Conservation (phyloP, 1,140 invertebrate genomes). For the Leptinotarsa texana region DNA sequence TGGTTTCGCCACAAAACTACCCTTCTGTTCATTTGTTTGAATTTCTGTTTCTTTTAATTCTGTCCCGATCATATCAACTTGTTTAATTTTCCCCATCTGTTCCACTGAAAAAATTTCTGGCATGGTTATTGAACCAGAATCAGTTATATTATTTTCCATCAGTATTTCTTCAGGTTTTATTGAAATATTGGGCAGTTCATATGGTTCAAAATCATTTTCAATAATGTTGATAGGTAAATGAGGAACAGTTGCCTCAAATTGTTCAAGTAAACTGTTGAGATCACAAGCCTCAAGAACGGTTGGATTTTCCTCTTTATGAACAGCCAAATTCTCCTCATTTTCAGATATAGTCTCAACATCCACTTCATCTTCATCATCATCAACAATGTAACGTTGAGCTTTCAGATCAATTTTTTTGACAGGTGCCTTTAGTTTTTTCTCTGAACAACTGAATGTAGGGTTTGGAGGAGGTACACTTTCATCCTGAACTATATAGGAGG, state of each 20-base stretch:
- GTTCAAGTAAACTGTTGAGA: constrained; percentile 58
- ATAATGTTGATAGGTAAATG: constrained; percentile 12
- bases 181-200: background rate
- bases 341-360: constrained; percentile 52
- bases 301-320: constrained; percentile 31
- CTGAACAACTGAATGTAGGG: too few relatives aligned
- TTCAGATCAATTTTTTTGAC: constrained; percentile 50
- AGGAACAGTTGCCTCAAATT: constrained; percentile 58
- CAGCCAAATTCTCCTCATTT: background rate
- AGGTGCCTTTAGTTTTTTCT: constrained; percentile 32
- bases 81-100: background rate
- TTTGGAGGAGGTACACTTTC: background rate
- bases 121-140: background rate
- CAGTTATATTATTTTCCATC: background rate
- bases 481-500: background rate
- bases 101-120: background rate
- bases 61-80: background rate
- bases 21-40: too few relatives aligned
- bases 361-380: constrained; percentile 38
- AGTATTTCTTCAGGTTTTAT: background rate
- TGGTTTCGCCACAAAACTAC: too few relatives aligned
- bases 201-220: background rate
- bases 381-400: constrained; percentile 46
- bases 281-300: constrained; percentile 60
- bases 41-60: background rate